These are phyloP conservation scores for Erethizon dorsatum DNA, from an alignment of 2,797 vertebrate species.

Conservation along the genomic window DNA sequence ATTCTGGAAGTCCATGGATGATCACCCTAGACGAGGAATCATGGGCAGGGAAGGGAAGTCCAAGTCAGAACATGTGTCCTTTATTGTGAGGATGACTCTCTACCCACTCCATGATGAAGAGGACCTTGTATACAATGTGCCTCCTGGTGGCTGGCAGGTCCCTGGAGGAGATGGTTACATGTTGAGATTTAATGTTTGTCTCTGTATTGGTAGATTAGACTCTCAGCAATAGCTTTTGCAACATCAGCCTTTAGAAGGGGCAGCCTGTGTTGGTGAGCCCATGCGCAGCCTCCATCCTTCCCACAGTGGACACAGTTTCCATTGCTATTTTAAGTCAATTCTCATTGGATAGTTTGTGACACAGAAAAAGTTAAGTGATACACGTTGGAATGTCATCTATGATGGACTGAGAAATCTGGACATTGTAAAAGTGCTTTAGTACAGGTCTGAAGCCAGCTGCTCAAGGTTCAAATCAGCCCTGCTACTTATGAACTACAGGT, in stretches of 20 bases:
- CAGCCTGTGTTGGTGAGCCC: too few species aligned
- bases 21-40: not conserved
- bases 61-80: rapidly evolving
- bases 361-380: not conserved
- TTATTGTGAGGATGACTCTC: not conserved
- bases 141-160: not conserved
- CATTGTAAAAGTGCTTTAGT: not conserved
- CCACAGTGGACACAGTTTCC: not conserved
- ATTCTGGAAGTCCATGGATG: not conserved
- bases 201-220: not conserved
- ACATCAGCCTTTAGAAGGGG: not conserved
- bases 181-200: not conserved
- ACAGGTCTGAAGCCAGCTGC: not conserved
- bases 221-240: not conserved
- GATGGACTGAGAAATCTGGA: not conserved
- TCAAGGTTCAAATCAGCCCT: not conserved
- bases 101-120: not conserved
- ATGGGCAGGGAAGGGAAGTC: not conserved
- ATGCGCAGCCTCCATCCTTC: not conserved
- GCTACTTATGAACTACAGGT: not conserved
- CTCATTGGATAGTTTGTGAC: not conserved
- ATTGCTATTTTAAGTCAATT: not conserved
- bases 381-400: not conserved
- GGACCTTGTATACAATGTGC: not conserved
- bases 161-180: not conserved